Conservation (phyloP, 2,888 invertebrate species). For the Sialis lutaria region DNA sequence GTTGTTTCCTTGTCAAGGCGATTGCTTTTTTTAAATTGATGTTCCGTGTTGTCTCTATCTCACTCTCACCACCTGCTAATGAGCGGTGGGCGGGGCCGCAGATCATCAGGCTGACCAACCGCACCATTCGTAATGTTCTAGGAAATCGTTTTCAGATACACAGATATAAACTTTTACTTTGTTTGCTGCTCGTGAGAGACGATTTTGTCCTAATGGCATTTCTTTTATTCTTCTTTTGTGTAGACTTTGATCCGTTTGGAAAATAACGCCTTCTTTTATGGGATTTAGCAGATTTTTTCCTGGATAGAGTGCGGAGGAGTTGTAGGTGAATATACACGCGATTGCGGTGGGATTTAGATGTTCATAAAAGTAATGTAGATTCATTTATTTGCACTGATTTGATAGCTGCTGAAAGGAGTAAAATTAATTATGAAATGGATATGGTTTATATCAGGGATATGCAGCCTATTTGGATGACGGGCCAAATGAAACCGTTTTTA, state of each 20-base stretch:
- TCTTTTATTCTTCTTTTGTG: slow-evolving; percentile 4
- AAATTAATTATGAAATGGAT: no score
- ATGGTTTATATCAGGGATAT: no score
- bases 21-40: slow-evolving; percentile 27
- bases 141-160: slow-evolving; percentile 2
- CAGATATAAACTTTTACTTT: slow-evolving; percentile 1
- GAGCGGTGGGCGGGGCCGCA: slow-evolving; percentile 25
- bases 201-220: slow-evolving; percentile 1
- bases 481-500: no score
- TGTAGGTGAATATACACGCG: no score
- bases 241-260: not conserved
- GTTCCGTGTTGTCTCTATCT: slow-evolving; percentile 14
- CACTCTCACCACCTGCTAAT: slow-evolving; percentile 24
- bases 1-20: slow-evolving; percentile 8
- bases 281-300: no score
- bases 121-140: slow-evolving; percentile 14
- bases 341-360: no score
- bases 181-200: not conserved
- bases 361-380: no score
- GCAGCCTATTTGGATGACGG: no score
- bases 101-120: slow-evolving; percentile 28
- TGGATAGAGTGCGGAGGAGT: no score
- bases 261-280: no score
- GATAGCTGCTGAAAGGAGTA: no score
- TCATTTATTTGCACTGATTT: no score